These are phyloP conservation scores for Pachliopta kotzebuea DNA, from an alignment of 2,888 invertebrate genomes.

Conservation along the genomic window DNA sequence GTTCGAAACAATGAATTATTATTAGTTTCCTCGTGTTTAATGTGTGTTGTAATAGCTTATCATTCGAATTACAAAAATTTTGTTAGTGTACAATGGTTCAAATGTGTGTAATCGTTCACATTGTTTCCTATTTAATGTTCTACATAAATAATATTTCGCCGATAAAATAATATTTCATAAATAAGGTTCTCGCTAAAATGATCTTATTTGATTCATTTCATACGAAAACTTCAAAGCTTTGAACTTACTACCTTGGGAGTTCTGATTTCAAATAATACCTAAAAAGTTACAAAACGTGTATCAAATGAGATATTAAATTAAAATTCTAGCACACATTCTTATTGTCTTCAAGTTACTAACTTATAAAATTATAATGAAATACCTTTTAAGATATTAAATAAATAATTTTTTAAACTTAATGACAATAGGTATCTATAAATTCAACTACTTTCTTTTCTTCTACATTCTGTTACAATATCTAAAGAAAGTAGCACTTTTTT, in stretches of 20 bases:
- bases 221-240: neutral
- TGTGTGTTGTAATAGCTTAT: neutral
- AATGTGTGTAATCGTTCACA: neutral
- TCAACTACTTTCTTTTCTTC: neutral
- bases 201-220: too few species aligned
- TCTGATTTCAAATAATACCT: neutral
- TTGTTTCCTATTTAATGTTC: too few species aligned
- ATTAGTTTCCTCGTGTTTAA: neutral
- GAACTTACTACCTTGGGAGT: neutral
- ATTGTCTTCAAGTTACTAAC: neutral
- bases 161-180: too few species aligned
- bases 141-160: too few species aligned
- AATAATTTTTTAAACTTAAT: too few species aligned
- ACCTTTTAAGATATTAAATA: neutral
- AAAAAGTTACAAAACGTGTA: neutral
- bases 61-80: neutral
- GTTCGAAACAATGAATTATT: slow-evolving; percentile 7
- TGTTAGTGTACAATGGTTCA: neutral
- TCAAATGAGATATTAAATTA: neutral
- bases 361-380: neutral
- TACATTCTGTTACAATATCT: too few species aligned
- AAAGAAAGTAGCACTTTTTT: too few species aligned
- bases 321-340: neutral
- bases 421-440: too few species aligned
- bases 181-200: too few species aligned